Conservation (phyloP, 2,113 vertebrate species). For the Passer montanus region DNA sequence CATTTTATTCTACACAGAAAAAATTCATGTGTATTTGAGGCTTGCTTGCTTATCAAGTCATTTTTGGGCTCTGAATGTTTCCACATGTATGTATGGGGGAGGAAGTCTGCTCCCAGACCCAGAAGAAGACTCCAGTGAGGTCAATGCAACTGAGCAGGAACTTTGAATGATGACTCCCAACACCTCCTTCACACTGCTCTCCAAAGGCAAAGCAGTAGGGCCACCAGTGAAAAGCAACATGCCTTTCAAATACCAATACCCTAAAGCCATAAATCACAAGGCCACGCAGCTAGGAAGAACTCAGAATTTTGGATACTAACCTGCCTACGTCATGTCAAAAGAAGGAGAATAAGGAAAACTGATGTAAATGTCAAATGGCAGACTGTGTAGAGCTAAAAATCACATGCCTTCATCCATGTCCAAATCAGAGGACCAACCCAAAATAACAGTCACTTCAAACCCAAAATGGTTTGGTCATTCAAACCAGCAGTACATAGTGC, state of each 20-base stretch:
- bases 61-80: background rate
- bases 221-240: background rate
- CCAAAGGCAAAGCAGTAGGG: background rate
- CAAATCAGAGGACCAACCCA: background rate
- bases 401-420: accelerated
- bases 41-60: background rate
- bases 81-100: background rate
- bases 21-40: background rate
- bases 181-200: background rate
- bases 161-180: background rate
- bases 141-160: background rate
- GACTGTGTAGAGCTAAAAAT: background rate
- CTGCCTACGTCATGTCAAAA: background rate
- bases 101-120: background rate
- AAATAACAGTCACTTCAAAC: background rate
- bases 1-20: background rate
- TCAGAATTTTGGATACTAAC: background rate
- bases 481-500: background rate
- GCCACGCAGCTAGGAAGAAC: background rate
- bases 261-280: background rate
- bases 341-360: background rate
- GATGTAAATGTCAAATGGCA: background rate
- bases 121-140: background rate
- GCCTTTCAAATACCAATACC: background rate
- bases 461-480: background rate